Conservation (phyloP, 53 echinoderm and acorn worm species). For the Pentamera pediparva region DNA sequence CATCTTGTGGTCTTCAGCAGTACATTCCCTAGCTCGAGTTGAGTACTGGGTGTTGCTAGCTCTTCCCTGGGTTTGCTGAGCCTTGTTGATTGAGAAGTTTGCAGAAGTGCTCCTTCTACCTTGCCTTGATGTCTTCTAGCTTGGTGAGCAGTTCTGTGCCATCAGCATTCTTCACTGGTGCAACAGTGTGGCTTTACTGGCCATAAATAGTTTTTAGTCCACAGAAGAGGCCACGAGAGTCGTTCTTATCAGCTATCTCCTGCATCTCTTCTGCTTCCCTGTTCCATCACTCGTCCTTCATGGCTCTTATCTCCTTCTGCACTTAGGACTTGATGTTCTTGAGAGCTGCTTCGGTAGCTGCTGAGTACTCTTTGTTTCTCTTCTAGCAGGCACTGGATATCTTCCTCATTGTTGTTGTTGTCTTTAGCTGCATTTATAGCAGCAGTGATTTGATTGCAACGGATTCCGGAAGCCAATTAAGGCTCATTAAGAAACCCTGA, state of each 20-base stretch:
- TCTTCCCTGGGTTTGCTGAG: background rate
- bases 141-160: background rate
- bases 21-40: too few relatives aligned
- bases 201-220: background rate
- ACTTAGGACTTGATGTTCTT: background rate
- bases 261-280: background rate
- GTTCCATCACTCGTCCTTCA: background rate
- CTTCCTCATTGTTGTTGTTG: background rate
- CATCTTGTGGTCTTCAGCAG: background rate
- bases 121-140: background rate
- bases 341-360: background rate
- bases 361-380: slow-evolving; percentile 7
- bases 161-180: slow-evolving; percentile 16
- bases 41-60: too few relatives aligned
- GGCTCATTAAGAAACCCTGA: too few relatives aligned
- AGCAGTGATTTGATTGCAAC: too few relatives aligned
- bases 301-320: background rate
- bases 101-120: slow-evolving; percentile 9
- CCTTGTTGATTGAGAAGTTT: slow-evolving; percentile 6
- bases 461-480: too few relatives aligned
- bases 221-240: background rate
- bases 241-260: slow-evolving; percentile 12
- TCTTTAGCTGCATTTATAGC: too few relatives aligned
- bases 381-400: slow-evolving; percentile 31
- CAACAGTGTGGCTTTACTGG: background rate